Evolutionary conservation across 2,113 vertebrate genomes (phyloP).

Genomic region (Talpa occidentalis): DNA sequence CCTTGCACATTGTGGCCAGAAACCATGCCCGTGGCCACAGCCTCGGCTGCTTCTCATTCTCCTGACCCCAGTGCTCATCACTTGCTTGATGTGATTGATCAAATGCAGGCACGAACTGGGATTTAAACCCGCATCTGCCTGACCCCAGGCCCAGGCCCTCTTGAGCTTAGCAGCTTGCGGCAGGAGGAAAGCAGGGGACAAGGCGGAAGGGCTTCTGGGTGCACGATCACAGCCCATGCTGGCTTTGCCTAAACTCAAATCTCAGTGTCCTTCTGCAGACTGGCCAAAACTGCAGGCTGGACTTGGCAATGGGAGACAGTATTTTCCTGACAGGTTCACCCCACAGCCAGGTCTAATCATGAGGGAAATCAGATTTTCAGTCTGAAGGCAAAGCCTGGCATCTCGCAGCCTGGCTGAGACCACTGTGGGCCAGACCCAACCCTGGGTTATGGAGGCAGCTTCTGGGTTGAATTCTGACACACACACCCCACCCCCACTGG

Average conservation of each 20-base stretch:
- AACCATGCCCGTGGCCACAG: too few species aligned
- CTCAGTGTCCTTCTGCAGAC: not conserved
- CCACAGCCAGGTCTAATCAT: too few species aligned
- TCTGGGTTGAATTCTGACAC: not conserved
- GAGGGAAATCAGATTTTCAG: not conserved
- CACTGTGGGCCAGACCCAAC: not conserved
- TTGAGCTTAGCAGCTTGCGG: not conserved
- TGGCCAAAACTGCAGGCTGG: rapidly evolving
- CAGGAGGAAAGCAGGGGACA: not conserved
- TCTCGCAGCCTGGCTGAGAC: too few species aligned
- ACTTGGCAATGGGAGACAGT: not conserved
- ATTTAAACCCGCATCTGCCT: too few species aligned
- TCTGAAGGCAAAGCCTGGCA: not conserved
- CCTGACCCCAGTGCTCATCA: not conserved
- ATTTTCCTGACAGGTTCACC: too few species aligned
- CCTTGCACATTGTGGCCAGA: too few species aligned
- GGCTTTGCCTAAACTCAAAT: not conserved
- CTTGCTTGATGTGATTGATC: not conserved
- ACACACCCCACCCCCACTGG: too few species aligned
- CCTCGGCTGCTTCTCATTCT: not conserved
- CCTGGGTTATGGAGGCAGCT: rapidly evolving
- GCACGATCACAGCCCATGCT: rapidly evolving
- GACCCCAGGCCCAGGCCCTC: not conserved
- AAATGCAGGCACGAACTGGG: not conserved
- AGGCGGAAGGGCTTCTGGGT: not conserved